A percentile compares a stretch with the other conserved stretches of the same genome.
Conservation (phyloP, 2,797 vertebrate genomes). For the Rhinichthys osculus region DNA sequence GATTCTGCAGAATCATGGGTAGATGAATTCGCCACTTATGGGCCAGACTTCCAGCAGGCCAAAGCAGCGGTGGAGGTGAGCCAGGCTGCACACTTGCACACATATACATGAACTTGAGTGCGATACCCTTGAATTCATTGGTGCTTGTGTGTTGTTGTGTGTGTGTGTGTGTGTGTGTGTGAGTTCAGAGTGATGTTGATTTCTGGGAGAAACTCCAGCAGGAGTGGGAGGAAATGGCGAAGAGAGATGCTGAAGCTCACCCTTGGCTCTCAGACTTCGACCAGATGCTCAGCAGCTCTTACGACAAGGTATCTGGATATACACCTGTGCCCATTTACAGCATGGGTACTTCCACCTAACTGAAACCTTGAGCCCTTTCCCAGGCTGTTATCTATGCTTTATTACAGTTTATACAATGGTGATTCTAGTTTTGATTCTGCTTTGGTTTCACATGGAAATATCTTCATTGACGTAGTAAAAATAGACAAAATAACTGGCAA, state of each 20-base stretch:
- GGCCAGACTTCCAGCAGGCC: conserved; percentile 93
- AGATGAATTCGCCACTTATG: conserved; percentile 88
- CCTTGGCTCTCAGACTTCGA: conserved; percentile 99
- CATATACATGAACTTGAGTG: background rate
- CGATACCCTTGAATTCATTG: conserved; percentile 2
- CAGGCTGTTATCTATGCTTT: background rate
- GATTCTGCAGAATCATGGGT: conserved; percentile 97
- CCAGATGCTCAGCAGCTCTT: conserved; percentile 87
- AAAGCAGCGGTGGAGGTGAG: conserved; percentile 97
- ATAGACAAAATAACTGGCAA: background rate
- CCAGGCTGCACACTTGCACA: background rate
- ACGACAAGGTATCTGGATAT: conserved; percentile 89
- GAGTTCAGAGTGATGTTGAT: conserved; percentile 91
- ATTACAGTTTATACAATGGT: background rate
- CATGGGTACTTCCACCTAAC: background rate
- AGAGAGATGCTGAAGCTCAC: conserved; percentile 94
- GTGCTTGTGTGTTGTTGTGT: background rate
- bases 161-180: background rate
- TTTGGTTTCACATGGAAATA: background rate
- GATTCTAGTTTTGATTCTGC: background rate
- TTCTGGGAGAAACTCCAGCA: conserved; percentile 99
- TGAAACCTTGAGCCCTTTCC: background rate
- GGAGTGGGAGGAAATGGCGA: conserved; percentile 99
- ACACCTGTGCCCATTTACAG: background rate
- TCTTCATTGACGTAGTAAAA: background rate